Evolutionary conservation across 2,113 vertebrate genomes (phyloP), one percentile per base, ranked within the genome.

Genomic region (Hippolais icterina): DNA sequence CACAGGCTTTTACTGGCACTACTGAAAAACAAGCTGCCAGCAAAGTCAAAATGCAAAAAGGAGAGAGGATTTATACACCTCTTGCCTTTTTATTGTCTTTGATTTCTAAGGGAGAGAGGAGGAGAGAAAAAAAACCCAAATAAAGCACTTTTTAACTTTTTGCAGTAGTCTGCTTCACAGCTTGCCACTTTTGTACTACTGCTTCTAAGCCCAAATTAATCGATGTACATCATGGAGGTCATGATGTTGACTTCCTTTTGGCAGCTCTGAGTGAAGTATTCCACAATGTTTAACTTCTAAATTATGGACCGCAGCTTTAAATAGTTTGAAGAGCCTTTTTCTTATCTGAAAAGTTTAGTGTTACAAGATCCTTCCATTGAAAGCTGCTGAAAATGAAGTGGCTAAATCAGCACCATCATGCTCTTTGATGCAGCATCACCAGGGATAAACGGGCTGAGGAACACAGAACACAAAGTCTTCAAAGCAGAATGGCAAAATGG

Each of bases 131-230:
- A 17, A 0, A 0, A 0, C 6, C 11, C 4, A 53, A 83, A 47
- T 63, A 78, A 90, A 94, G 13, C 29, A 39, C 59, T 90, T 94
- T 90, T 41, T 19, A 8, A 84, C 39, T 80, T 92, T 92, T 75
- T 93, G 84, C 47, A 91, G 70, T 91, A 4, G 1, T 83, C 61
- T 77, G 17, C 42, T 86, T 93, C 77, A 76, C 60, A 94, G 69
- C 70, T 94, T 93, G 56, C 37, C 19, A 35, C 65, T 94, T 96
- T 52, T 88, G 54, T 89, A 60, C 42, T 70, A 16, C 72, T 82
- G 65, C 91, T 97, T 96, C 95, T 94, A 96, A 97, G 82, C 72
- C 35, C 35, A 75, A 71, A 74, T 82, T 89, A 68, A 91, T 94
- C 35, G 20, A 92, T 95, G 59, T 68, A 80, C 39, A n/a, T 74